These are phyloP conservation scores for Dicrurus megarhynchus DNA, from an alignment of 2,113 vertebrate genomes.

Conservation along the genomic window DNA sequence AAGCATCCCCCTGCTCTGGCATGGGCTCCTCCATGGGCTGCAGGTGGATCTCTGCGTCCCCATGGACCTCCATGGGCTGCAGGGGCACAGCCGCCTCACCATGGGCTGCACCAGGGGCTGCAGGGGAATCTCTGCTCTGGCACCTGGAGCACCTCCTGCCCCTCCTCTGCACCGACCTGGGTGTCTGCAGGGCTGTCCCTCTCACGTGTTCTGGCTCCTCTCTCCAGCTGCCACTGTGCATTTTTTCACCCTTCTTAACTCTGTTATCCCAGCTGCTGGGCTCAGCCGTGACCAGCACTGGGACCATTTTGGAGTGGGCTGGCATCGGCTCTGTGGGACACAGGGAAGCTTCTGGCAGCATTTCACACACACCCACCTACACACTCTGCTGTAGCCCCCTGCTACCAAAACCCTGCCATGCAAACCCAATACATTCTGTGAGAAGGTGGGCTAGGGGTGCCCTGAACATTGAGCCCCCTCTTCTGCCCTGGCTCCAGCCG, in stretches of 20 bases:
- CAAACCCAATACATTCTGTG: not conserved
- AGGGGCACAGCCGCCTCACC: not conserved
- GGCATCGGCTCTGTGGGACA: not conserved
- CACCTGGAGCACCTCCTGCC: not conserved
- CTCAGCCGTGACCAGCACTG: not conserved
- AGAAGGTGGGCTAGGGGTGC: not conserved
- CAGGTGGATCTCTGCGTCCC: not conserved
- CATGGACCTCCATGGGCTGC: accelerated
- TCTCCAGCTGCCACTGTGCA: not conserved
- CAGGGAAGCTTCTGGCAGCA: not conserved
- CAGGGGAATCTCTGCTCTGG: accelerated
- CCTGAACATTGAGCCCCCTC: accelerated
- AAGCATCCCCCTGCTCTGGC: not conserved
- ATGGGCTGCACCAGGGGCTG: not conserved
- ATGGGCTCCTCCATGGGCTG: accelerated
- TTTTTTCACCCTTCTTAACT: not conserved
- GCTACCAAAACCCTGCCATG: not conserved
- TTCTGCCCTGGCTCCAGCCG: not conserved
- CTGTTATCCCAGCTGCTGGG: not conserved
- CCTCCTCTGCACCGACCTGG: not conserved
- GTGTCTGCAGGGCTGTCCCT: not conserved
- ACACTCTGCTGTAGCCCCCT: not conserved
- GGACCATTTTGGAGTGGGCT: not conserved
- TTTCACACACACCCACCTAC: not conserved
- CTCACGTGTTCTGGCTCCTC: not conserved